Evolutionary conservation across 2,113 vertebrate genomes (phyloP).

Genomic region (Trachemys scripta): DNA sequence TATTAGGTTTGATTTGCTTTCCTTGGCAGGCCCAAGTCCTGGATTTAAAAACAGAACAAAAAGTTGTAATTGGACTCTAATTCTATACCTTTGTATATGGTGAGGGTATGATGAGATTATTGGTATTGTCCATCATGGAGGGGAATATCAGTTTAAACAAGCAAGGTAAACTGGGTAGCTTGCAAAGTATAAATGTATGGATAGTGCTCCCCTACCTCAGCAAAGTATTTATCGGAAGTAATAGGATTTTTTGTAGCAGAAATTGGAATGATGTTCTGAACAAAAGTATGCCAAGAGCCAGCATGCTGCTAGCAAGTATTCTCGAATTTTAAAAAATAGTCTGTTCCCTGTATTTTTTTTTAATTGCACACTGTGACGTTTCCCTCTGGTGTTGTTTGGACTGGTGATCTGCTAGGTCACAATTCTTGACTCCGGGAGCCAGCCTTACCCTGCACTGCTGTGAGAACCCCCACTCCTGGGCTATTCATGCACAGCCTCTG

Average conservation of each 20-base stretch:
- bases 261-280: background rate
- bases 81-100: background rate
- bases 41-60: background rate
- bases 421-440: too few relatives aligned
- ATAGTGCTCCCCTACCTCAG: background rate
- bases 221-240: background rate
- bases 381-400: too few relatives aligned
- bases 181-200: background rate
- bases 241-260: background rate
- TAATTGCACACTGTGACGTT: background rate
- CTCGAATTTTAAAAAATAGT: background rate
- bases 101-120: background rate
- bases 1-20: background rate
- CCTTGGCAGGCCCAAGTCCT: background rate
- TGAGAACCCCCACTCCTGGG: too few relatives aligned
- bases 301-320: background rate
- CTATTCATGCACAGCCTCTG: too few relatives aligned
- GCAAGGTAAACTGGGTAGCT: background rate
- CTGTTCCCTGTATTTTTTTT: background rate
- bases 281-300: background rate
- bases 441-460: too few relatives aligned
- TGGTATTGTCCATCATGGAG: background rate
- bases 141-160: constrained; percentile 40
- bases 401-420: too few relatives aligned
- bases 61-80: background rate